Evolutionary conservation across 2,888 invertebrate genomes (phyloP), one percentile per base, ranked within the genome.

Genomic region (Digitonthophagus gazella): DNA sequence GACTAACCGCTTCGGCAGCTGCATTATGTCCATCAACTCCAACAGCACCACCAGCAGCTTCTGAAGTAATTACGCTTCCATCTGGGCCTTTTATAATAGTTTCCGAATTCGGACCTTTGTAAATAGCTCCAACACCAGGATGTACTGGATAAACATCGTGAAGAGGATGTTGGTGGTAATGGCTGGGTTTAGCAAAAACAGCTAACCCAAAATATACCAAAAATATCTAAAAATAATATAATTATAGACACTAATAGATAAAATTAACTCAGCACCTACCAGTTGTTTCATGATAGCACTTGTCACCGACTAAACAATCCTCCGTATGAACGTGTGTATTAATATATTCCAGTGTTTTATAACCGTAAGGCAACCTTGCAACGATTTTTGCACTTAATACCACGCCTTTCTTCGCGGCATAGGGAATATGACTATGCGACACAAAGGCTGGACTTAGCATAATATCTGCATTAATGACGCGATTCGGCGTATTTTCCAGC

Each of bases 71-170:
- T 3, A 78, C 75, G 67, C 81, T 81, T 14, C 82, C 83, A 74
- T 83, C 82, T 4, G 82, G 82, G 15, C 83, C 82, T 75, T 78
- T 76, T 44, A 83, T 80, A 22, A 83, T 80, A 0, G 81, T 82
- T 73, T 80, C 79, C 0, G 78, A 79, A 67, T 80, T 77, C 1
- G 81, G 80, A 3, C 82, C 81, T 74, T 78, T 77, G 68, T 78
- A 80, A 56, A 82, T 79, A 4, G 79, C 79, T 15, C 81, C 82
- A 15, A 81, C 78, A 65, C 80, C 80, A 65, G 78, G 76, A 19
- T 79, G 73, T 4, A 80, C 75, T 3, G 78, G 72, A 18, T 73
- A 73, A 6, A 61, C 61, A 19, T 61, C 61, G n/a, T 5, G n/a
- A 20, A 19, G 20, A 8, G 61, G 16, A 18, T 65, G 69, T 20